These are phyloP conservation scores for Hypsibius dujardini DNA, from an alignment of 1,140 invertebrate species.

Conservation along the genomic window DNA sequence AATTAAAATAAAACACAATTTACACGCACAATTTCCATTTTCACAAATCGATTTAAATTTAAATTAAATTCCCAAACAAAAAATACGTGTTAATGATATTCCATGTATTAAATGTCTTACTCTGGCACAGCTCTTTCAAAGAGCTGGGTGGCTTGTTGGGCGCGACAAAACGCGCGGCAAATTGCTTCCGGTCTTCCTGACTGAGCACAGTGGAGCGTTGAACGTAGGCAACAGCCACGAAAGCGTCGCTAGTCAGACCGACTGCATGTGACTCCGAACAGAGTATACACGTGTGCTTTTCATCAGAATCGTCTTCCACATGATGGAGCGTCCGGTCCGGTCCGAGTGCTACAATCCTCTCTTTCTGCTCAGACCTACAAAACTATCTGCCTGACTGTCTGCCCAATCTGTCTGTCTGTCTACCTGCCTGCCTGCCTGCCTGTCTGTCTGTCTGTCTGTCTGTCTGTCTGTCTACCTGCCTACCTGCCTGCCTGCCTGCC, in stretches of 20 bases:
- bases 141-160: slow-evolving; percentile 17
- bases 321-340: slow-evolving; percentile 31
- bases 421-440: too few species aligned
- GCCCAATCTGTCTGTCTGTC: too few species aligned
- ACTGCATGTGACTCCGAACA: slow-evolving; percentile 81
- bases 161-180: slow-evolving; percentile 23
- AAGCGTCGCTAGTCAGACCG: slow-evolving; percentile 42
- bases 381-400: too few species aligned
- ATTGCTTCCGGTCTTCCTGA: neutral
- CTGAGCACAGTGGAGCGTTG: slow-evolving; percentile 73
- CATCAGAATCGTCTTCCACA: slow-evolving; percentile 20
- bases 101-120: neutral
- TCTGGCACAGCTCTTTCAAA: slow-evolving; percentile 24
- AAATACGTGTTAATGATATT: too few species aligned
- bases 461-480: too few species aligned
- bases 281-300: slow-evolving; percentile 66
- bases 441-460: too few species aligned
- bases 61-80: too few species aligned
- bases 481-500: too few species aligned
- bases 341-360: slow-evolving; percentile 29
- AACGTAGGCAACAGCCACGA: slow-evolving; percentile 80
- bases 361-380: slow-evolving; percentile 16
- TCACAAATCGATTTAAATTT: too few species aligned
- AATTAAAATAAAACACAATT: too few species aligned
- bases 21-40: too few species aligned